Percentiles rank a stretch among this genome's conserved stretches.
Evolutionary conservation across 2,113 vertebrate genomes (phyloP).

Genomic region (Rhinopomastus cyanomelas): DNA sequence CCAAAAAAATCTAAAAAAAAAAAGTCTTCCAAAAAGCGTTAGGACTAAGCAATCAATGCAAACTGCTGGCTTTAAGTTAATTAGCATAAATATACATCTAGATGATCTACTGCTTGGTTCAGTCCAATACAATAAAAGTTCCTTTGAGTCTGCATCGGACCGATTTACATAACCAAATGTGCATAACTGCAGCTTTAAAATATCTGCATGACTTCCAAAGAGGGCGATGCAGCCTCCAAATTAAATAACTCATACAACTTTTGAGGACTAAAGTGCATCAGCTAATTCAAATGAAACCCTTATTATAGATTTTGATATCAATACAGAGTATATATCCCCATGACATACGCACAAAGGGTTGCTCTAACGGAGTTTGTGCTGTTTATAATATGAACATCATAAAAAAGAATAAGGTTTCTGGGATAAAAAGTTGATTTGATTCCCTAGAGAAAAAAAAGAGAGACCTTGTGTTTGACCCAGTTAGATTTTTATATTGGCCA

Average conservation of each 20-base stretch:
- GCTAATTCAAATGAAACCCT: conserved; percentile 81
- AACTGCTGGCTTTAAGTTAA: conserved; percentile 74
- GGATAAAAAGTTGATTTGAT: conserved; percentile 80
- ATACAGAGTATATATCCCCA: conserved; percentile 69
- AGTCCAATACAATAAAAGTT: conserved; percentile 69
- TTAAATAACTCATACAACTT: conserved; percentile 80
- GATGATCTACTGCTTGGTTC: conserved; percentile 66
- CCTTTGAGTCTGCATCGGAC: conserved; percentile 70
- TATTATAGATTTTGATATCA: conserved; percentile 74
- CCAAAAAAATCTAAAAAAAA: conserved; percentile 71
- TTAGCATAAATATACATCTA: conserved; percentile 74
- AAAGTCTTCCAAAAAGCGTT: conserved; percentile 60
- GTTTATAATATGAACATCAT: conserved; percentile 79
- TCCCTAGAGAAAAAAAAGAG: conserved; percentile 49
- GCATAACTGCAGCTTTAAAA: conserved; percentile 75
- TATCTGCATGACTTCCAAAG: conserved; percentile 74
- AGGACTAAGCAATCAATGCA: conserved; percentile 59
- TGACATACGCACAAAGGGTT: conserved; percentile 74
- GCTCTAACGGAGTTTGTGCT: conserved; percentile 73
- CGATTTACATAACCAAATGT: conserved; percentile 79
- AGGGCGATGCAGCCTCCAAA: conserved; percentile 68
- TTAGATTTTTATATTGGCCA: conserved; percentile 72
- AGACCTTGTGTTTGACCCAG: conserved; percentile 64
- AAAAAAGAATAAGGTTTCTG: conserved; percentile 81
- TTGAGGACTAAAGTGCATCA: conserved; percentile 74